phyloP scores from a whole-genome alignment of 1,140 invertebrate species.

The Geopemphigus sp. region DNA sequence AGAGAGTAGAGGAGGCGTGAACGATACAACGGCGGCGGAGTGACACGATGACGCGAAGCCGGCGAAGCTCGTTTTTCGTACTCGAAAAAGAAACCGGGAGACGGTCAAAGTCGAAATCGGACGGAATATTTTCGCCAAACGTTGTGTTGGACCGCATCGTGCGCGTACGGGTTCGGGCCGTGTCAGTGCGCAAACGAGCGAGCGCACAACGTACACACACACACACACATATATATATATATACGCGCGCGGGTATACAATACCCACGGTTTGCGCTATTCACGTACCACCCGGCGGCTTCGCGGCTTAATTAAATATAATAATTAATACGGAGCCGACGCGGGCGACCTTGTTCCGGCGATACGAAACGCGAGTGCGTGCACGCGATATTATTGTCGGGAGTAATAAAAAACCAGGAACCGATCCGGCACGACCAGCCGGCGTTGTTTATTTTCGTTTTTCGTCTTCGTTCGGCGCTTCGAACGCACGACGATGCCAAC shows the following conservation, averaged over 20 bases:
- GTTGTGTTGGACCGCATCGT: no score
- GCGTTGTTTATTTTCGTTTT: not conserved
- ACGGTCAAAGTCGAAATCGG: not conserved
- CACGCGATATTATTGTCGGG: not conserved
- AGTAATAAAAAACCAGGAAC: constrained; percentile 30
- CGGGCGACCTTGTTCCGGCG: constrained; percentile 22
- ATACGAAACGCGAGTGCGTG: not conserved
- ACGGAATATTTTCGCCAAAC: not conserved
- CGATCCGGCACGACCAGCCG: no score
- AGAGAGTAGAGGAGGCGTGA: no score
- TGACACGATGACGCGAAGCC: no score
- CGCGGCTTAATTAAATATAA: constrained; percentile 40
- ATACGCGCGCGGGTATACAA: not conserved
- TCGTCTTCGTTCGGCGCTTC: not conserved
- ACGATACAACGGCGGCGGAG: no score
- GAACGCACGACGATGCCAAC: not conserved
- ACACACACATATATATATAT: not conserved
- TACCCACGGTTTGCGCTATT: constrained; percentile 1
- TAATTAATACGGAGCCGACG: constrained; percentile 19
- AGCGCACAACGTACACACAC: no score
- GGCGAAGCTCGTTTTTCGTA: no score
- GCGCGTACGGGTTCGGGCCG: no score
- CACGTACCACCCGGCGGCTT: constrained; percentile 12
- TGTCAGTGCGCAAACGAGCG: no score
- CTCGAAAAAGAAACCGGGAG: no score